Base-by-base conservation (phyloP, 2,797 vertebrate genomes). In the Merluccius polli region DNA sequence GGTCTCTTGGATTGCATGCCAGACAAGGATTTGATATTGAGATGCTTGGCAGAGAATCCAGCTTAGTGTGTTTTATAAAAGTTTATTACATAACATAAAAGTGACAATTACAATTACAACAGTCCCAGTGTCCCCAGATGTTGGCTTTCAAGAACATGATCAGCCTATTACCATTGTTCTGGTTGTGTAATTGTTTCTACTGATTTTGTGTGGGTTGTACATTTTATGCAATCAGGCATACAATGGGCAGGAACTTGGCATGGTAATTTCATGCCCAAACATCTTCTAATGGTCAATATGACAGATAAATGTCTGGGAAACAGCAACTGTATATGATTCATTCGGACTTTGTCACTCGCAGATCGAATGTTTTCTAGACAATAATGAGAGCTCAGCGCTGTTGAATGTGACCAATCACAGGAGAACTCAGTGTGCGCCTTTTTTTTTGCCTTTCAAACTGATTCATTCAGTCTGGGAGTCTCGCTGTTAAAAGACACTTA, bases 401-500 rank as follows among this genome's bases (percentile, higher is more conserved):
- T 52, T n/a, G 36, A 59, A 30, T 63, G 63, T 16, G 72, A 76
- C 75, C 68, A 36, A 41, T 76, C 72, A 12, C 31, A 73, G 73
- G 4, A 1, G 24, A 21, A 10, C 68, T 71, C 69, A 73, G 31
- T 68, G 73, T 72, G 74, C 68, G 31, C 36, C 44, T 52, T 73
- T 59, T n/a, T 52, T 52, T 52, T 24, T 31, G 15, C 4, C 13
- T 29, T 63, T n/a, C 1, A 2, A 63, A 24, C 21, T 63, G 59
- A n/a, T 18, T 67, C 24, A 24, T 24, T 65, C 59, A 65, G 63
- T 67, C 11, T 13, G 8, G 63, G 63, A 67, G 63, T 67, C 63
- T 27, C 24, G 13, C 52, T 63, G 65, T 30, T 12, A 68, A 68
- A 29, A 16, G 11, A 68, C 27, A 68, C 27, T 6, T 8, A n/a